These are phyloP conservation scores for Chesias legatella DNA, from an alignment of 2,888 invertebrate species.

Conservation along the genomic window DNA sequence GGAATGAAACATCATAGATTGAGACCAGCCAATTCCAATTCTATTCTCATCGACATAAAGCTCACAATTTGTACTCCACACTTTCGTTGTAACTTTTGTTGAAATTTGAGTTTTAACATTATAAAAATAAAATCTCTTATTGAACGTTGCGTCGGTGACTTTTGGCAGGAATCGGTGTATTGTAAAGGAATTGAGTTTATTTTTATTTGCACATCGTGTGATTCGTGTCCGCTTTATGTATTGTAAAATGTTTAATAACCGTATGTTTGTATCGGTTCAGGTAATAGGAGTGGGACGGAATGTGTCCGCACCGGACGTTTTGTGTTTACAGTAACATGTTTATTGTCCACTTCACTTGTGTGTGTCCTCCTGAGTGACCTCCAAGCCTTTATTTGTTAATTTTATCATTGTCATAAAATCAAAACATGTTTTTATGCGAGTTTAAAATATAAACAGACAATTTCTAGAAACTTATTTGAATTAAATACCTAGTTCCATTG, in stretches of 20 bases:
- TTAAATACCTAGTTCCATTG: too few species aligned
- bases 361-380: too few species aligned
- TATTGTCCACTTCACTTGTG: too few species aligned
- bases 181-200: slow-evolving; percentile 12
- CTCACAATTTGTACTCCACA: background rate
- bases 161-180: slow-evolving; percentile 4
- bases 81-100: background rate
- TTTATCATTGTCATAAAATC: too few species aligned
- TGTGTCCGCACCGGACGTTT: too few species aligned
- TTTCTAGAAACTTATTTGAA: too few species aligned
- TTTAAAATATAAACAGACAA: too few species aligned
- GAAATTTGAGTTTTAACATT: slow-evolving; percentile 1
- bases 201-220: slow-evolving; percentile 9
- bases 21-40: background rate
- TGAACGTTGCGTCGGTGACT: background rate
- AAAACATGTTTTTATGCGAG: too few species aligned
- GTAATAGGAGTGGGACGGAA: slow-evolving; percentile 1
- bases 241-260: slow-evolving; percentile 13
- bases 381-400: too few species aligned
- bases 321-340: background rate
- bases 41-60: slow-evolving; percentile 2
- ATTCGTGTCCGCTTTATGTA: slow-evolving; percentile 6
- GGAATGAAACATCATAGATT: background rate
- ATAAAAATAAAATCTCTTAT: background rate
- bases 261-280: slow-evolving; percentile 9